Base-by-base conservation (phyloP, 2,888 invertebrate species). In the Epinotia demarniana region DNA sequence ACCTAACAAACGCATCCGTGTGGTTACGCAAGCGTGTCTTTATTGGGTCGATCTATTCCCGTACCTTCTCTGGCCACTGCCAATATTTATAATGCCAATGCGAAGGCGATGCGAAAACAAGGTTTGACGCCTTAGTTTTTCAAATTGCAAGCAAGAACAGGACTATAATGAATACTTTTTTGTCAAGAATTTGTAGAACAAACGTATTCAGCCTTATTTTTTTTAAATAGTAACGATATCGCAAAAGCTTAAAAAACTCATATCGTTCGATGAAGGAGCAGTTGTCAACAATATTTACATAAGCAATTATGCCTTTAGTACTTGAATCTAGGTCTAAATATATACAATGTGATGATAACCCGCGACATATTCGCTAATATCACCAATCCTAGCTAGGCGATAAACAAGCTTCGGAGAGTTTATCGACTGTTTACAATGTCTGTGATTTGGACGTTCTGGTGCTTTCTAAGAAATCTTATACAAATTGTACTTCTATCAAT, bases 11-110 rank as follows among this genome's bases (percentile, higher is more conserved):
- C 85, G 84, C 85, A 87, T 89, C 88, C 87, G 89, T 82, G 82
- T 82, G 80, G 83, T 91, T 91, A 85, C 89, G 89, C 83, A 92
- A 92, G 85, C 83, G 86, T 85, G 86, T 88, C 87, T 91, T 90
- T 91, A 92, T 91, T 90, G 87, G 90, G 91, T 90, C 90, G 89
- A 86, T 88, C 92, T 92, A 91, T 92, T 92, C 89, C 82, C 78
- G 87, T 85, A 78, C 82, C 82, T 87, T 88, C 84, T 75, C 82
- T 80, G 81, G 82, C 80, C 85, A 85, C 84, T 88, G 90, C 89
- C 88, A 88, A 88, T 88, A 87, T 85, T 87, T 84, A 81, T 82
- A 79, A 82, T 84, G 83, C 80, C 80, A 82, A 78, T 76, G 78
- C 78, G 80, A 82, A 79, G 77, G 80, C 74, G 74, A 60, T 60